Percentiles rank a stretch among this genome's conserved stretches.
phyloP scores from a whole-genome alignment of 2,797 vertebrate genomes.

The Gymnopithys bicolor region DNA sequence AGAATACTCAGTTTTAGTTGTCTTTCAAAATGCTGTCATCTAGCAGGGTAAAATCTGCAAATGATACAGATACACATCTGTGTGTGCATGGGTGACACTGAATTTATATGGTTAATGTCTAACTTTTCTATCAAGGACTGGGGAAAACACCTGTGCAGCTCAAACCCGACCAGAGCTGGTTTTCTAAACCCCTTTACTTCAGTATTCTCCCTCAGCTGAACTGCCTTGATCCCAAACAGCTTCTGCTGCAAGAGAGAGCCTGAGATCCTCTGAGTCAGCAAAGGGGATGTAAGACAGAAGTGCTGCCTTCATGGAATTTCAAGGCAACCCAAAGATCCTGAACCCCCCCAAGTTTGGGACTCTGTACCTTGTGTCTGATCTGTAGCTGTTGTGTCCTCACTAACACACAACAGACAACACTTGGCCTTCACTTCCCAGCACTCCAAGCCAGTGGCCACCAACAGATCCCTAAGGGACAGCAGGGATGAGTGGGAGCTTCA shows the following conservation, averaged over 20 bases:
- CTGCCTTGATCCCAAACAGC: background rate
- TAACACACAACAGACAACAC: background rate
- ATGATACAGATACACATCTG: background rate
- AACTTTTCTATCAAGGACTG: background rate
- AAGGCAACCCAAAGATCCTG: background rate
- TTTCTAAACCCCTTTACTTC: background rate
- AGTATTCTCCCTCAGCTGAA: background rate
- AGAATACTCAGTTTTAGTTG: background rate
- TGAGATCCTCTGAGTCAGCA: background rate
- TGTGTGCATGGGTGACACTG: background rate
- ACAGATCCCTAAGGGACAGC: background rate
- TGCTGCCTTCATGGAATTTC: background rate
- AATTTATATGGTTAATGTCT: background rate
- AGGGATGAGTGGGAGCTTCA: background rate
- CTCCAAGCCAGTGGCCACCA: background rate
- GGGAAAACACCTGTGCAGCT: background rate
- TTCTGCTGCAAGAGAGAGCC: background rate
- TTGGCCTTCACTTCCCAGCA: background rate
- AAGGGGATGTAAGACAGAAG: background rate
- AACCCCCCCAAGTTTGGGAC: background rate
- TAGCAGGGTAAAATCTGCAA: background rate
- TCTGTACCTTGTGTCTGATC: background rate
- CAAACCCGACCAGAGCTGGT: background rate
- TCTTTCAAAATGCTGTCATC: background rate
- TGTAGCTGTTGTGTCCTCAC: background rate